Percentiles rank a stretch among this genome's conserved stretches.
Conservation (phyloP, 1,140 invertebrate genomes). For the Cydia pomonella region DNA sequence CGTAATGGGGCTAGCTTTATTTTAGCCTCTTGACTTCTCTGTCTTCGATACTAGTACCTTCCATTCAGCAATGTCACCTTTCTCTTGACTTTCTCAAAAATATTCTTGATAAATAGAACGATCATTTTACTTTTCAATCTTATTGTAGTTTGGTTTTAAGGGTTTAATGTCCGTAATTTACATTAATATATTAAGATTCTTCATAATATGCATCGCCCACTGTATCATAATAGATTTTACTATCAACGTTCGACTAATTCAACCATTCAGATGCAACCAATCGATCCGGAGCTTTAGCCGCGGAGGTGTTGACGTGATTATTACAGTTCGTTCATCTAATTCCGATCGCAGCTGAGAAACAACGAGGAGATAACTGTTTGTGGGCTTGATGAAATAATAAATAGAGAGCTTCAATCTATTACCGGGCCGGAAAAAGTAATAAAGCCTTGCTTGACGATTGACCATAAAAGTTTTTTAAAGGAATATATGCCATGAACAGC, state of each 20-base stretch:
- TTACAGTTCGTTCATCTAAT: slow-evolving; percentile 34
- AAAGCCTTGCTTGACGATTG: background rate
- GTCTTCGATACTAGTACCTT: no score
- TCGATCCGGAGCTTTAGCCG: slow-evolving; percentile 29
- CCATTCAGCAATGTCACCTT: no score
- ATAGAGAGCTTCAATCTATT: slow-evolving; percentile 13
- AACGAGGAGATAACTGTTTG: slow-evolving; percentile 20
- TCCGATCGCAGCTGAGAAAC: slow-evolving; percentile 10
- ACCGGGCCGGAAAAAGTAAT: background rate
- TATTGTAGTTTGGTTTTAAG: no score
- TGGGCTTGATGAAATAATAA: slow-evolving; percentile 1
- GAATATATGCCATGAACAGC: no score
- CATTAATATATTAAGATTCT: no score
- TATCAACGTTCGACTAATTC: slow-evolving; percentile 36
- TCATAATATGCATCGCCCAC: background rate
- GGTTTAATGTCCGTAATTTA: no score
- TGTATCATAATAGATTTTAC: background rate
- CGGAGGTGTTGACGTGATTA: slow-evolving; percentile 38
- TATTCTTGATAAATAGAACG: no score
- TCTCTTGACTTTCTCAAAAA: no score
- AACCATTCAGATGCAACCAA: slow-evolving; percentile 46
- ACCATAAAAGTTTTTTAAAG: background rate
- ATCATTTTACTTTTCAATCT: no score
- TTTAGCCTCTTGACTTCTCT: no score
- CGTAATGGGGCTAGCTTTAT: no score